Evolutionary conservation across 2,888 invertebrate genomes (phyloP).

Genomic region (Boloria selene): DNA sequence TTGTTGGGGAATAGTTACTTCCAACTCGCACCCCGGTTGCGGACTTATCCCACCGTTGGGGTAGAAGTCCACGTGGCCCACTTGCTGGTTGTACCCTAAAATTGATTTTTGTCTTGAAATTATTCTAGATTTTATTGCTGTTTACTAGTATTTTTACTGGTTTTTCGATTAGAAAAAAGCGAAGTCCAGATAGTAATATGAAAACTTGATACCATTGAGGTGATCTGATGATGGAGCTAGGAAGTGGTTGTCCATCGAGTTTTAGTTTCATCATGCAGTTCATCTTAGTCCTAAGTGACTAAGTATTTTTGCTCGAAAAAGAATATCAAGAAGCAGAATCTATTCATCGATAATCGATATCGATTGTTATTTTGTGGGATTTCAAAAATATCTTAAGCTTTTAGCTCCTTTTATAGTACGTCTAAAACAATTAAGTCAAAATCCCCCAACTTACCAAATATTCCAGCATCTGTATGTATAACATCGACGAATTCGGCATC

Average conservation of each 20-base stretch:
- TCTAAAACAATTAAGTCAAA: background rate
- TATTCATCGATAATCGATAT: no score
- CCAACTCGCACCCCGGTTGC: slow-evolving; percentile 84
- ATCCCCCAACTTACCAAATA: slow-evolving; percentile 57
- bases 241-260: no score
- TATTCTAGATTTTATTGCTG: background rate
- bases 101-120: background rate
- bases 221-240: no score
- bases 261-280: no score
- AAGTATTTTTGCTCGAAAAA: no score
- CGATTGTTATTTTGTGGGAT: no score
- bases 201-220: no score
- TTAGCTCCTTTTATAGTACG: background rate
- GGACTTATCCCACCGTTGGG: slow-evolving; percentile 84
- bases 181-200: no score
- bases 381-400: no score
- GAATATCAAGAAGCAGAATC: no score
- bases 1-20: slow-evolving; percentile 73
- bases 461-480: slow-evolving; percentile 84
- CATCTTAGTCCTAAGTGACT: no score
- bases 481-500: slow-evolving; percentile 85
- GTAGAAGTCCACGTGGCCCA: slow-evolving; percentile 85
- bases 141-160: no score
- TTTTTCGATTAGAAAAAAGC: background rate
- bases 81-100: slow-evolving; percentile 68